Conservation (phyloP, 1,140 invertebrate species). For the Augochlora pura region DNA sequence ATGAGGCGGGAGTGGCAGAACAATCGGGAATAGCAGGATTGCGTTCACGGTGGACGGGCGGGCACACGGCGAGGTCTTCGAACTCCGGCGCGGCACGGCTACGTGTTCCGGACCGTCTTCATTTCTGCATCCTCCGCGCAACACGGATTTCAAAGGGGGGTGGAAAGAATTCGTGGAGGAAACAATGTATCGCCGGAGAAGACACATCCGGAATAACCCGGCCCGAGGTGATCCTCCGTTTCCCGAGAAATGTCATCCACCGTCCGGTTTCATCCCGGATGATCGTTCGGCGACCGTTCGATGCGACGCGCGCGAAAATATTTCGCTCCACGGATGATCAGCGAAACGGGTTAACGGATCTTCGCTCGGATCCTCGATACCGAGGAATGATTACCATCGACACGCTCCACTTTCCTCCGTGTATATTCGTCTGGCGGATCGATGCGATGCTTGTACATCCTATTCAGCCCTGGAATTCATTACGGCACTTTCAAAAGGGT, state of each 20-base stretch:
- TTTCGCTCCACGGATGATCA: constrained; percentile 41
- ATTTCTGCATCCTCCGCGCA: constrained; percentile 55
- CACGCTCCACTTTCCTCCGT: not conserved
- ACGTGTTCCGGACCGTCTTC: constrained; percentile 40
- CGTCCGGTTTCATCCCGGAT: constrained; percentile 34
- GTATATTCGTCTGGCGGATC: not conserved
- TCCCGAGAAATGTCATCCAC: not conserved
- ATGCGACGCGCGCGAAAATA: constrained; percentile 14
- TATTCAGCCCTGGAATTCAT: not conserved
- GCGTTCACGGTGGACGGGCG: not conserved
- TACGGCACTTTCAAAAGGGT: not conserved
- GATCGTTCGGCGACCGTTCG: constrained; percentile 7
- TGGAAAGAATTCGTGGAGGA: not conserved
- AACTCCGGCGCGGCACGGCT: constrained; percentile 28
- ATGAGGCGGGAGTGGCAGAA: constrained; percentile 39
- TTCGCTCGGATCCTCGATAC: not conserved
- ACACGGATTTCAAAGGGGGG: constrained; percentile 34
- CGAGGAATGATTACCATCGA: not conserved
- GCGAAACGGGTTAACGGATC: not conserved
- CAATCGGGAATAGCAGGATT: constrained; percentile 28
- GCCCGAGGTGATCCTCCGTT: constrained; percentile 38
- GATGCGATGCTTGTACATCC: not conserved
- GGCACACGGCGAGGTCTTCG: constrained; percentile 58
- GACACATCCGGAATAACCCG: constrained; percentile 33
- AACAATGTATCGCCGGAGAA: constrained; percentile 40